Evolutionary conservation across 2,113 vertebrate species (phyloP), one percentile per base, ranked within the genome.

Genomic region (Burhinus oedicnemus): DNA sequence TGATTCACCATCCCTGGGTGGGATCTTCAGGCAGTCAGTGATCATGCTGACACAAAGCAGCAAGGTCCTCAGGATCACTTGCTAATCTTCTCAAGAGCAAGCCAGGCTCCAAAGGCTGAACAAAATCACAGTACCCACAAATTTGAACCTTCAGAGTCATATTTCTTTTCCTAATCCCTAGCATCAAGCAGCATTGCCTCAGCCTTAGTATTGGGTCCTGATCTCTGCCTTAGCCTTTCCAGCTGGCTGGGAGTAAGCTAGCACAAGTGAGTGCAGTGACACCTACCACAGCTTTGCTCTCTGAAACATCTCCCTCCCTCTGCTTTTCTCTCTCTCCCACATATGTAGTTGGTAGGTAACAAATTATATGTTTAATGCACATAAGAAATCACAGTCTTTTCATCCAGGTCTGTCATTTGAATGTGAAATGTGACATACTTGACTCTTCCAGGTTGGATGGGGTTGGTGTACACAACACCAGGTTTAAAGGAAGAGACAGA

Each of bases 211-310:
- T 1, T 52, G 13, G 3, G 4, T 61, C 29, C 52, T 49, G 60
- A 13, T 36, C 64, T 90, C 55, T 66, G 13, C 2, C 1, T 20
- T 3, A 38, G 16, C 30, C 69, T 65, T 30, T 34, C 17, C 76
- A 47, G 26, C 21, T 64, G 49, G 14, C 55, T 55, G 57, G 15
- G 45, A 78, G 17, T 12, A 16, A 76, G 47, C 32, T 38, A 44
- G 42, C 54, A 62, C 6, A 40, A 0, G 1, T 16, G 15, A 88
- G 23, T 0, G 1, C 26, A 44, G 42, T 21, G 71, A 45, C 38
- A 47, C 29, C 38, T 52, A 25, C 40, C 22, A 62, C 32, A 57
- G 44, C 36, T 82, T 77, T 83, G 14, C 17, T 61, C 26, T 65
- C 45, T 44, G 64, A 65, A 83, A n/a, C 16, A 11, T 49, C 40